Base-by-base conservation (phyloP, 1,140 invertebrate species). In the Lepidurus arcticus region DNA sequence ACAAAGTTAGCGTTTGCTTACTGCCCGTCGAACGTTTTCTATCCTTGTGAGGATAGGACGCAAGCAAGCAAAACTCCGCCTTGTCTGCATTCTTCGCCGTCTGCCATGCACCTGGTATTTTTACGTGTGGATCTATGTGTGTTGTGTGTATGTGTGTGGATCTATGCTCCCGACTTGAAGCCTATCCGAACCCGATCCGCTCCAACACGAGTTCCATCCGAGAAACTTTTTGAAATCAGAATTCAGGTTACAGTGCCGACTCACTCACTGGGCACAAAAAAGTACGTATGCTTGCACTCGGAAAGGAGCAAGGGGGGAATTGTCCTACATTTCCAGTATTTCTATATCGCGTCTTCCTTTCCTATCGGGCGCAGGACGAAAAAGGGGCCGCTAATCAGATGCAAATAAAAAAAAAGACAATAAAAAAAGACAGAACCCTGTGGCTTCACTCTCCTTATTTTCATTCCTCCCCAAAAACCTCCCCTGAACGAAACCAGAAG, bases 41-140 rank as follows among this genome's bases (percentile, higher is more conserved):
- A 65, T 65, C 53, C 21, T 65, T 65, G 21, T 13, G 53, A 21
- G 21, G 53, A 65, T n/a, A n/a, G 53, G 53, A 65, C 53, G 53
- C 21, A 65, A 65, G 53, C 53, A 65, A 65, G 53, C 53, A 65
- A 65, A 65, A 65, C 53, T 65, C 53, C 53, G 53, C 53, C 53
- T 65, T 65, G 53, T 65, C 53, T 65, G 53, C 53, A 65, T 65
- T 65, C 53, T 65, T 65, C 53, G 53, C 53, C 53, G 53, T 65
- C 53, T 65, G 53, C 53, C 53, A 65, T 65, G 53, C 53, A 65
- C 53, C 53, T 65, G 53, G 53, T 65, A 65, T 65, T 65, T 65
- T 65, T 65, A 65, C 53, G 53, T 65, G 53, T 65, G 53, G 53
- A 65, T 65, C 21, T 13, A 65, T 65, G 53, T 65, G 21, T 26